Conservation (phyloP, 1,140 invertebrate species). For the Papilio aristodemus region DNA sequence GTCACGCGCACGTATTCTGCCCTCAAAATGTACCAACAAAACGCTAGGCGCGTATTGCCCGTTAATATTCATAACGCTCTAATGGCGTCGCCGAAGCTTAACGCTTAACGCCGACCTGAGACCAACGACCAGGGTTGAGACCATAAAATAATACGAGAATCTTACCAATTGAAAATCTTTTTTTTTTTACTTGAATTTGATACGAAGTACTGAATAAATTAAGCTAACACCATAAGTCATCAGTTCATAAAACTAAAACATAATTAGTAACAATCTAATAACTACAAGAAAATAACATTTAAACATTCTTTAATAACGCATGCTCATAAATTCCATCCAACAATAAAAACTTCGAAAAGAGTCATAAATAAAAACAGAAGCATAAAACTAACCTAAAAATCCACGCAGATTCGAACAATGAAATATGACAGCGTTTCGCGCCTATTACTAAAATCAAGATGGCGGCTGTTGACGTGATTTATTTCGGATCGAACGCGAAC, state of each 20-base stretch:
- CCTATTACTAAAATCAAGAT: slow-evolving; percentile 12
- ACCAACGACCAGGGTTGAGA: not conserved
- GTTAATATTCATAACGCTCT: slow-evolving; percentile 31
- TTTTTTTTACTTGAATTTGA: too few species aligned
- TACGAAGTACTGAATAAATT: too few species aligned
- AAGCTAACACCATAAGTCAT: too few species aligned
- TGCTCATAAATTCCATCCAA: too few species aligned
- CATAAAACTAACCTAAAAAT: not conserved
- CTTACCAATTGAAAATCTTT: too few species aligned
- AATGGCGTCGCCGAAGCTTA: slow-evolving; percentile 26
- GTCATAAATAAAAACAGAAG: not conserved
- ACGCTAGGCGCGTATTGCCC: slow-evolving; percentile 7
- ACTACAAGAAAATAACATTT: too few species aligned
- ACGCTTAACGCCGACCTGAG: not conserved
- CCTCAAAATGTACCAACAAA: slow-evolving; percentile 23
- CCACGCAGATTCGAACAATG: not conserved
- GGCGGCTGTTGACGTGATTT: slow-evolving; percentile 15
- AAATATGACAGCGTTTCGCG: slow-evolving; percentile 8
- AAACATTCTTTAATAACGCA: too few species aligned
- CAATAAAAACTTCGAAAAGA: not conserved
- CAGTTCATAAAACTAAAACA: too few species aligned
- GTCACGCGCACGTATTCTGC: slow-evolving; percentile 19
- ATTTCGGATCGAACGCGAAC: slow-evolving; percentile 5
- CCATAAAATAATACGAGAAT: not conserved
- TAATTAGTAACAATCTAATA: too few species aligned